Evolutionary conservation across 2,113 vertebrate species (phyloP).

Genomic region (Arvicanthis niloticus): DNA sequence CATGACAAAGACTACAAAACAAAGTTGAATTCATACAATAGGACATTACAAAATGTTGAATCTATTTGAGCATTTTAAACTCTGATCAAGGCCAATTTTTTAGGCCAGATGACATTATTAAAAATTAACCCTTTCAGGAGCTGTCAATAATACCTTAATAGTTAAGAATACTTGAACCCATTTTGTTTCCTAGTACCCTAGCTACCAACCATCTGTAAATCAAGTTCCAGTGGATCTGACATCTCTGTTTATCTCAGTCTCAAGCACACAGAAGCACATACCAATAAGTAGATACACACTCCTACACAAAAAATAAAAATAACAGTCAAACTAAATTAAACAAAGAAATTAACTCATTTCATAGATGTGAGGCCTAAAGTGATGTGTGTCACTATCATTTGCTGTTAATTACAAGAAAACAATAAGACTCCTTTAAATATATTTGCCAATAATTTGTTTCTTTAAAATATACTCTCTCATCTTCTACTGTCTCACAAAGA

Average conservation of each 20-base stretch:
- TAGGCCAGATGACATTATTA: neutral
- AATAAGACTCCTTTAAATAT: neutral
- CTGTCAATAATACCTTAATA: neutral
- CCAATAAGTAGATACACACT: neutral
- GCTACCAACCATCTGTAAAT: neutral
- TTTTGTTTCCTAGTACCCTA: neutral
- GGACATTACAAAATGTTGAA: neutral
- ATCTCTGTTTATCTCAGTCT: neutral
- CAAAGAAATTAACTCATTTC: neutral
- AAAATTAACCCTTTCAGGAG: neutral
- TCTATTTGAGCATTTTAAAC: neutral
- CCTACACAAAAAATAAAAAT: neutral
- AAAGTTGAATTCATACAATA: neutral
- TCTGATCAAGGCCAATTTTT: neutral
- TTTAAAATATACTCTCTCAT: neutral
- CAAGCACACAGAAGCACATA: neutral
- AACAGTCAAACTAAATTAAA: neutral
- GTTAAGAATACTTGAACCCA: neutral
- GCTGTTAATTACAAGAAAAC: neutral
- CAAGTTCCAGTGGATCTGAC: neutral
- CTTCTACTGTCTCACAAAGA: neutral
- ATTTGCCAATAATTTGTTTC: neutral
- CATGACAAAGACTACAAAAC: neutral
- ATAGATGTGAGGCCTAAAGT: neutral
- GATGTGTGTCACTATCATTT: neutral